phyloP scores from a whole-genome alignment of 2,797 vertebrate genomes.

The Liparis tanakae region DNA sequence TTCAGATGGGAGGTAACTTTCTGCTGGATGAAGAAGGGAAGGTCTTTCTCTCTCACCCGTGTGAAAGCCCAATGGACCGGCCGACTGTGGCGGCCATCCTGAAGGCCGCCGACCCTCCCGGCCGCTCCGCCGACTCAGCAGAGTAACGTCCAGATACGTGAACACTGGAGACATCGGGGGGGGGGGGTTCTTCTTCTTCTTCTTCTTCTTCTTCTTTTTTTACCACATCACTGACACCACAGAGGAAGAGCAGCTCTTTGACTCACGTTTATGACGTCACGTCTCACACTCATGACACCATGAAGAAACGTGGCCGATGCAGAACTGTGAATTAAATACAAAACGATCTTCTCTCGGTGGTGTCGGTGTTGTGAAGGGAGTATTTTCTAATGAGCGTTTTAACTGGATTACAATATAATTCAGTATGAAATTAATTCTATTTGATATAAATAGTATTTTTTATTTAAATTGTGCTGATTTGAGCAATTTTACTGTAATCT shows the following conservation, averaged over 20 bases:
- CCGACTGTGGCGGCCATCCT: slow-evolving; percentile 63
- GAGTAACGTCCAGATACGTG: neutral
- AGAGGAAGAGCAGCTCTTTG: slow-evolving; percentile 46
- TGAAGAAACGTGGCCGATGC: slow-evolving; percentile 73
- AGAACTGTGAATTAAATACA: slow-evolving; percentile 27
- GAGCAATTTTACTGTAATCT: neutral
- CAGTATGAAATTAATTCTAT: neutral
- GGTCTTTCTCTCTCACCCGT: slow-evolving; percentile 73
- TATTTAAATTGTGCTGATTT: neutral
- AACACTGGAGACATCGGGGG: neutral
- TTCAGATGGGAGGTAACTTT: slow-evolving; percentile 82
- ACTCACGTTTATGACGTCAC: slow-evolving; percentile 73
- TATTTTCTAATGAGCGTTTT: neutral
- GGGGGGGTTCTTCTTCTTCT: too few relatives aligned
- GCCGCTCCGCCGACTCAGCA: neutral
- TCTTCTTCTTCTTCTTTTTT: neutral
- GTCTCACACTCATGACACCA: slow-evolving; percentile 62
- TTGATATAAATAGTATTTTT: neutral
- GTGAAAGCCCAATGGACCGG: slow-evolving; percentile 72
- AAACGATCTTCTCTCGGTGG: slow-evolving; percentile 27
- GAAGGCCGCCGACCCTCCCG: neutral
- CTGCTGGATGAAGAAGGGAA: slow-evolving; percentile 73
- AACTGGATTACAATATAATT: neutral
- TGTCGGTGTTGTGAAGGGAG: slow-evolving; percentile 28
- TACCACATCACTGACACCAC: slow-evolving; percentile 35